Percentiles rank a stretch among this genome's conserved stretches.
Conservation (phyloP, 2,113 vertebrate species). For the Amphilophus citrinellus region DNA sequence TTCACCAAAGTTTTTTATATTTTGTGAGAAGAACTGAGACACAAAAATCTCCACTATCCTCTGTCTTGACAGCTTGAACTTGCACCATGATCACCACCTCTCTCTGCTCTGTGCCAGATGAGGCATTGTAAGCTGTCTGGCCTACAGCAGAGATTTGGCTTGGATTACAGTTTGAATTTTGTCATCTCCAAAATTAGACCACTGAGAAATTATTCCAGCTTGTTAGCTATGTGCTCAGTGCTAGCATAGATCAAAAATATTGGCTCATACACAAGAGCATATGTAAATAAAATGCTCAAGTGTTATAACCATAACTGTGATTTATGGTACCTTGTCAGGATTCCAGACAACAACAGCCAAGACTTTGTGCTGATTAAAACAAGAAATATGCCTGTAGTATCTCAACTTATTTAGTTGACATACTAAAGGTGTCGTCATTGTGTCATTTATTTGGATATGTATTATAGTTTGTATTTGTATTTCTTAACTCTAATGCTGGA, state of each 20-base stretch:
- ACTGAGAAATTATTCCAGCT: slow-evolving; percentile 21
- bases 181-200: slow-evolving; percentile 36
- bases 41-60: neutral
- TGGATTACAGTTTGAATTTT: slow-evolving; percentile 11
- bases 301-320: neutral
- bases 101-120: slow-evolving; percentile 26
- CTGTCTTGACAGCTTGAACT: slow-evolving; percentile 30
- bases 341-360: neutral
- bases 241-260: neutral
- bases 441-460: slow-evolving; percentile 1
- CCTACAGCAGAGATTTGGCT: slow-evolving; percentile 15
- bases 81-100: neutral
- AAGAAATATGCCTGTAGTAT: neutral
- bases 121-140: slow-evolving; percentile 15
- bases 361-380: neutral
- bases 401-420: neutral
- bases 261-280: neutral
- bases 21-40: neutral
- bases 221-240: slow-evolving; percentile 16
- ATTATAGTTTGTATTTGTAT: neutral
- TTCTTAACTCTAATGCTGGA: neutral
- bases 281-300: neutral
- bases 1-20: neutral
- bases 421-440: neutral
- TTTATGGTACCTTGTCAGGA: neutral